Base-by-base conservation (phyloP, 2,888 invertebrate genomes). In the Gymnoscelis rufifasciata region DNA sequence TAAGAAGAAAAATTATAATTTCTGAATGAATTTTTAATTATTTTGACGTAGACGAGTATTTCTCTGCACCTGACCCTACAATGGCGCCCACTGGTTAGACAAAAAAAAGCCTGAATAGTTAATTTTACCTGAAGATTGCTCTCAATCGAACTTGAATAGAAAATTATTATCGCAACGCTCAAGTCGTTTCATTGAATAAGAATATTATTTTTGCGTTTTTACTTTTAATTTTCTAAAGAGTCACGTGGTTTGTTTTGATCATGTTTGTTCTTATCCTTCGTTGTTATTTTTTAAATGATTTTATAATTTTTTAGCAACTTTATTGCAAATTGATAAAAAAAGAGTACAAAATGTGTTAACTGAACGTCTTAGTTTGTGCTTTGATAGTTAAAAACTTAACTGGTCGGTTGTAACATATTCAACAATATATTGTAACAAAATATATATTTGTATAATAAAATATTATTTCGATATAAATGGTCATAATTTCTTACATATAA, bases 401-500 rank as follows among this genome's bases (percentile, higher is more conserved):
- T 19, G 10, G 15, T 19, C 19, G 15, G n/a, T 29, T 29, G 4
- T 29, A 36, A 36, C 15, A 19, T 19, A 19, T 28, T 19, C 10
- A 39, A 39, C 11, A 13, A 31, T 23, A 6, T 19, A n/a, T 10
- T 33, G 19, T 33, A 37, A 52, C 33, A 37, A 30, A 27, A 27
- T 10, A 27, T 33, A 41, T 33, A 43, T 35, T 35, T 35, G 35
- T 35, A 35, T 35, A 23, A 35, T 11, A 11, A 15, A 35, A 35
- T 10, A 19, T 11, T 23, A 8, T 29, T 19, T 24, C 5, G 42
- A 35, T 39, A 29, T 29, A 40, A 35, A 47, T 55, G 49, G 49
- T 72, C 71, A 70, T 59, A 72, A 68, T 88, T 94, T 95, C 69
- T 91, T 86, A 66, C 96, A 91, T 58, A 95, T 84, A 24, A 95